phyloP scores from a whole-genome alignment of 2,113 vertebrate species.

The Struthidea cinerea region DNA sequence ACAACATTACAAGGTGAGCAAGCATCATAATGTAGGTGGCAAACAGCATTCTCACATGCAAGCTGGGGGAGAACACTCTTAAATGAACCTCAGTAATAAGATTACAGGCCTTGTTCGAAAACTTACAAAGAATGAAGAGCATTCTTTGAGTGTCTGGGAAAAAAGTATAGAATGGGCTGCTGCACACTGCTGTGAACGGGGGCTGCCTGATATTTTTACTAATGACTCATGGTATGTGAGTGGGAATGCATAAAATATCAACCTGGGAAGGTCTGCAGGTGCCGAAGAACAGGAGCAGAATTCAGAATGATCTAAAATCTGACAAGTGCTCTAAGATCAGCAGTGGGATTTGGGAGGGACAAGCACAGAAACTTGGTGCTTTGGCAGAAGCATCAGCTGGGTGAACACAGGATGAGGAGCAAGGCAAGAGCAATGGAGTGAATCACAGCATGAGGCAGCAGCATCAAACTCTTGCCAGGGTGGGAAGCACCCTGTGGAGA shows the following conservation, averaged over 20 bases:
- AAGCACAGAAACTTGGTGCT: not conserved
- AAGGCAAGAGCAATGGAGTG: fast-evolving
- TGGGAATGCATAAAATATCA: constrained; percentile 28
- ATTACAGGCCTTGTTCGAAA: not conserved
- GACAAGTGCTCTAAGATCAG: not conserved
- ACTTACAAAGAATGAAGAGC: not conserved
- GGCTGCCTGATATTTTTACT: constrained; percentile 24
- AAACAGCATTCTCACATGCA: not conserved
- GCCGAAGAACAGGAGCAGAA: not conserved
- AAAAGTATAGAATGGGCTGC: not conserved
- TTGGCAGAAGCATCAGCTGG: not conserved
- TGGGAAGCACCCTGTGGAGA: fast-evolving
- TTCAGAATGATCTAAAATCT: constrained; percentile 20
- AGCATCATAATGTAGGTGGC: fast-evolving
- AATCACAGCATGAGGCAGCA: not conserved
- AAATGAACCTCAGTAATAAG: not conserved
- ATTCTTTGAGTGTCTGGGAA: not conserved
- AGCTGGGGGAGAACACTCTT: not conserved
- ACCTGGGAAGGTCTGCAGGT: not conserved
- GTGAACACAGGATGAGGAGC: not conserved
- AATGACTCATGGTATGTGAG: constrained; percentile 16
- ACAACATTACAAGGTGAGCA: not conserved
- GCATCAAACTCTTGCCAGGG: fast-evolving
- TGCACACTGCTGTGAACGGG: not conserved
- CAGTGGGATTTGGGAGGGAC: not conserved